A percentile compares a stretch with the other conserved stretches of the same genome.
Evolutionary conservation across 2,797 vertebrate species (phyloP).

Genomic region (Sitta carolinensis): DNA sequence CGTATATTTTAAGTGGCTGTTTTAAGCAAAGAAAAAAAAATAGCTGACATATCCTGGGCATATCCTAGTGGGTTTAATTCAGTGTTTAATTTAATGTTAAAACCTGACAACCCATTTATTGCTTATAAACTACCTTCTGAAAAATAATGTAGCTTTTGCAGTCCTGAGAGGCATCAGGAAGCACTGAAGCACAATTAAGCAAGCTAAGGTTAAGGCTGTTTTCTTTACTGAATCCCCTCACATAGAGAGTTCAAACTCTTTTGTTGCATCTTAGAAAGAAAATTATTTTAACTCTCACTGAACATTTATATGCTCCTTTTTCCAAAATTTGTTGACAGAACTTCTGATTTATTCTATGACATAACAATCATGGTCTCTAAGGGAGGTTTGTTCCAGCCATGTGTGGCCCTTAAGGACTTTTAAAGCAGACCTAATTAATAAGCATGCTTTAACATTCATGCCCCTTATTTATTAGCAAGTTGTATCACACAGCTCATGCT

Average conservation of each 20-base stretch:
- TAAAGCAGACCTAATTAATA: not conserved
- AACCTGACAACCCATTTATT: not conserved
- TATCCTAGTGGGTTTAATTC: not conserved
- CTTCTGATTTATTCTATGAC: not conserved
- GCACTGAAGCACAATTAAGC: not conserved
- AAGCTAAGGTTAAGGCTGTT: not conserved
- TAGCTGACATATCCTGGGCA: not conserved
- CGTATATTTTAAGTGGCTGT: not conserved
- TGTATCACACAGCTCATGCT: not conserved
- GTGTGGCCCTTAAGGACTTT: not conserved
- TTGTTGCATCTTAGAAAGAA: not conserved
- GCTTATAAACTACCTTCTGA: not conserved
- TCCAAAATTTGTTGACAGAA: not conserved
- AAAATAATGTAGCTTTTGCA: not conserved
- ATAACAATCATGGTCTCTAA: not conserved
- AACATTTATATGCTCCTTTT: not conserved
- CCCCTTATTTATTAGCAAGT: not conserved
- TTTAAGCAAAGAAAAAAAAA: not conserved
- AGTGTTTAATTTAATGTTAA: not conserved
- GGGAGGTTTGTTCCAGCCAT: not conserved
- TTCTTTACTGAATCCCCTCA: not conserved
- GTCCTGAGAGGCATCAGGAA: not conserved
- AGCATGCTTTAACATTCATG: not conserved
- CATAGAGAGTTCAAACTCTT: not conserved
- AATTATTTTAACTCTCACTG: not conserved